Evolutionary conservation across 2,888 invertebrate species (phyloP).

Genomic region (Trachelus iudaicus): DNA sequence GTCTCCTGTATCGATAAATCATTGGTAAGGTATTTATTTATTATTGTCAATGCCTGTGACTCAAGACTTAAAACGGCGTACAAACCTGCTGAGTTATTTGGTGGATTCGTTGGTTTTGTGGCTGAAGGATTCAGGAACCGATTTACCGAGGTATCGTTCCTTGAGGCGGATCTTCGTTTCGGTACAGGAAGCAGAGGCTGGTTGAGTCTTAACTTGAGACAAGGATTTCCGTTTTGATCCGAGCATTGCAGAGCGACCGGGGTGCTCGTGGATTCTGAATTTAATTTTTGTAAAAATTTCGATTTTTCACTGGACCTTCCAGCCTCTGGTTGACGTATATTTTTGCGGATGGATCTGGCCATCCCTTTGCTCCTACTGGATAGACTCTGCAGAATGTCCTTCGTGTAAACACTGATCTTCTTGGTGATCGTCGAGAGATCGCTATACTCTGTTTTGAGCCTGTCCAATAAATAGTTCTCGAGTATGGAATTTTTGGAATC

Average conservation of each 20-base stretch:
- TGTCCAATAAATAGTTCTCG: conserved; percentile 33
- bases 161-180: not conserved
- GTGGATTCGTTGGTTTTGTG: not conserved
- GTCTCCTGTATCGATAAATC: not conserved
- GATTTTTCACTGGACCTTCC: not conserved
- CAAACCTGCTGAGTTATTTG: not conserved
- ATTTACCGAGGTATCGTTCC: not conserved
- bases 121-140: not conserved
- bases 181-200: not conserved
- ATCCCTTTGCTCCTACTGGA: conserved; percentile 21
- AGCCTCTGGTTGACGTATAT: not conserved
- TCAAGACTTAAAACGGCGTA: not conserved
- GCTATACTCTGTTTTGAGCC: conserved; percentile 40
- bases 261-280: conserved; percentile 12
- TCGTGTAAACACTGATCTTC: conserved; percentile 44
- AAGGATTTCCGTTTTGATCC: conserved; percentile 25
- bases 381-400: conserved; percentile 39
- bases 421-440: conserved; percentile 41
- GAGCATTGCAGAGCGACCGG: conserved; percentile 21
- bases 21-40: not conserved
- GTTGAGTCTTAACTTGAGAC: conserved; percentile 28
- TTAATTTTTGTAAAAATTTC: not conserved
- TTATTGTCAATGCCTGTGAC: not conserved
- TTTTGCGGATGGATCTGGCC: not conserved
- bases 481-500: conserved; percentile 18